These are phyloP conservation scores for Latrodectus elegans DNA, from an alignment of 2,888 invertebrate species.

Conservation along the genomic window DNA sequence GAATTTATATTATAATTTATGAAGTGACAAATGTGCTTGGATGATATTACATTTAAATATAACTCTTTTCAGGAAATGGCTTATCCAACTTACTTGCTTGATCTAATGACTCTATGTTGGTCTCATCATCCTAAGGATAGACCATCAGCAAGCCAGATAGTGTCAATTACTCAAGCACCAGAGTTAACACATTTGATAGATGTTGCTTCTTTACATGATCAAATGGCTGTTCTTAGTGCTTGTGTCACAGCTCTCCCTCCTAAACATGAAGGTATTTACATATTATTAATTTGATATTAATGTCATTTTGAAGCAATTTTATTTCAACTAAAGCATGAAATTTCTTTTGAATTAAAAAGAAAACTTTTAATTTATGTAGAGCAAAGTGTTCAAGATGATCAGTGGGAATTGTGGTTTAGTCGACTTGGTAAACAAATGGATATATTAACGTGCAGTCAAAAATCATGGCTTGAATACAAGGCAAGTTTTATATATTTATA, in stretches of 20 bases:
- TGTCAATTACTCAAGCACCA: constrained; percentile 92
- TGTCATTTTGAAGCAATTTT: too few relatives aligned
- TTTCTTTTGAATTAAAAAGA: too few relatives aligned
- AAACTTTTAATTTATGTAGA: constrained; percentile 22
- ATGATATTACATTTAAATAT: too few relatives aligned
- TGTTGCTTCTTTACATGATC: constrained; percentile 81
- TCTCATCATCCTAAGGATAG: constrained; percentile 85
- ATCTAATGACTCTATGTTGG: constrained; percentile 98
- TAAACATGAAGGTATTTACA: constrained; percentile 55
- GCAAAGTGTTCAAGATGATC: constrained; percentile 56
- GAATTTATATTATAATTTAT: too few relatives aligned
- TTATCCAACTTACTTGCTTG: constrained; percentile 82
- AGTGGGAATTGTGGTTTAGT: constrained; percentile 72
- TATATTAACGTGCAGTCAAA: constrained; percentile 73
- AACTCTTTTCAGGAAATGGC: constrained; percentile 57
- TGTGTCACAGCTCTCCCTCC: constrained; percentile 65
- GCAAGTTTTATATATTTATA: constrained; percentile 62
- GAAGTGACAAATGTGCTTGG: too few relatives aligned
- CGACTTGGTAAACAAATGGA: constrained; percentile 73
- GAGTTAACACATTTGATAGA: constrained; percentile 93
- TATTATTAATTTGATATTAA: too few relatives aligned
- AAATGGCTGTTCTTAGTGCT: constrained; percentile 68
- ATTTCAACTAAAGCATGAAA: too few relatives aligned
- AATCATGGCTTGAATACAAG: constrained; percentile 74
- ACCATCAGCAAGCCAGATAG: constrained; percentile 95